Conservation (phyloP, 2,888 invertebrate species). For the Dendrolimus pini region DNA sequence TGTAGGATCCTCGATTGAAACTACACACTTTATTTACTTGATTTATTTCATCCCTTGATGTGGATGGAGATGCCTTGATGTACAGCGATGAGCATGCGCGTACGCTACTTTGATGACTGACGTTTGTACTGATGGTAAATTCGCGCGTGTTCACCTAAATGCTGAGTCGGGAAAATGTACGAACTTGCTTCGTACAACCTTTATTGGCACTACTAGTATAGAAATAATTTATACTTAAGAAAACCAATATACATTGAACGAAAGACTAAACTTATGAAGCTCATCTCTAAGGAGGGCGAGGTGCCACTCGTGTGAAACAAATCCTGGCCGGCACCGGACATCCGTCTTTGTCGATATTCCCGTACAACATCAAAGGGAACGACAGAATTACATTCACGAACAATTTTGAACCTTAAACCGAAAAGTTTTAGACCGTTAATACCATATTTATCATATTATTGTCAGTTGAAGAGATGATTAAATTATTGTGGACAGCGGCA, state of each 20-base stretch:
- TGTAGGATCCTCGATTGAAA: no score
- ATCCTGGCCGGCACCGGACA: slow-evolving; percentile 77
- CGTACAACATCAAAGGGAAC: slow-evolving; percentile 72
- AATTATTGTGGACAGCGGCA: slow-evolving; percentile 52
- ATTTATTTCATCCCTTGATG: no score
- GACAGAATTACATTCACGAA: slow-evolving; percentile 35
- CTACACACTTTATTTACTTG: no score
- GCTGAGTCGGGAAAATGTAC: no score
- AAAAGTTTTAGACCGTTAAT: slow-evolving; percentile 23
- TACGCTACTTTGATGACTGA: no score
- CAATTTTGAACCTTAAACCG: slow-evolving; percentile 52
- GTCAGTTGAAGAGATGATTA: slow-evolving; percentile 57
- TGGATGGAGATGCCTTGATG: no score
- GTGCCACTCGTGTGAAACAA: slow-evolving; percentile 67
- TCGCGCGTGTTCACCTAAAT: no score
- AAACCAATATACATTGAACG: not conserved
- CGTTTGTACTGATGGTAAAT: no score
- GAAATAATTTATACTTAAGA: not conserved
- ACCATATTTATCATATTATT: slow-evolving; percentile 38
- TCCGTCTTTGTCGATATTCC: slow-evolving; percentile 76
- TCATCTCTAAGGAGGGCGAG: slow-evolving; percentile 32
- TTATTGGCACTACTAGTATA: not conserved
- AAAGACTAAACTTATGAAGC: slow-evolving; percentile 8
- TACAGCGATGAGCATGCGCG: no score
- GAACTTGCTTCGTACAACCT: no score